phyloP scores from a whole-genome alignment of 2,113 vertebrate species.

The Noturus placidus region DNA sequence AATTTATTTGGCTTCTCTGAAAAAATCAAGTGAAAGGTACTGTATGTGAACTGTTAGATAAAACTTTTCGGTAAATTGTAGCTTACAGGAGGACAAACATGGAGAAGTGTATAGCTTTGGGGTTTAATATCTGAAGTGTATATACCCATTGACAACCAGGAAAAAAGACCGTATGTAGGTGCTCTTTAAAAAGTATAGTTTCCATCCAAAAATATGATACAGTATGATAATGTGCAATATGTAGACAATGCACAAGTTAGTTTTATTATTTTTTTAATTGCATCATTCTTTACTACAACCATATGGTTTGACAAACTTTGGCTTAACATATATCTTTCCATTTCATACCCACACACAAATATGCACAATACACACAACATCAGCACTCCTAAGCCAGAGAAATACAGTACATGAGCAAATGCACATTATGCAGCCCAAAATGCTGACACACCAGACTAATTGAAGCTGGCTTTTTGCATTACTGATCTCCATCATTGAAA shows the following conservation, averaged over 20 bases:
- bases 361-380: background rate
- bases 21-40: background rate
- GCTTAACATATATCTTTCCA: background rate
- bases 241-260: background rate
- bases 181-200: background rate
- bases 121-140: conserved; percentile 1
- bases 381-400: conserved; percentile 26
- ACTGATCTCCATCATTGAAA: conserved; percentile 62
- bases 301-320: background rate
- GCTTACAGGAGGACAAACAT: conserved; percentile 18
- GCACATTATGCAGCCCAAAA: conserved; percentile 59
- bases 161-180: background rate
- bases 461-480: conserved; percentile 68
- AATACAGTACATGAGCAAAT: conserved; percentile 46
- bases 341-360: background rate
- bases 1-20: conserved; percentile 46
- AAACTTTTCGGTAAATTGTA: conserved; percentile 30
- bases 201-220: background rate
- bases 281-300: background rate
- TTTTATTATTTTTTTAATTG: background rate
- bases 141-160: background rate
- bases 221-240: background rate
- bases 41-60: conserved; percentile 16
- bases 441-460: conserved; percentile 70
- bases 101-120: background rate